phyloP scores from a whole-genome alignment of 2,888 invertebrate genomes.

The Syritta pipiens region DNA sequence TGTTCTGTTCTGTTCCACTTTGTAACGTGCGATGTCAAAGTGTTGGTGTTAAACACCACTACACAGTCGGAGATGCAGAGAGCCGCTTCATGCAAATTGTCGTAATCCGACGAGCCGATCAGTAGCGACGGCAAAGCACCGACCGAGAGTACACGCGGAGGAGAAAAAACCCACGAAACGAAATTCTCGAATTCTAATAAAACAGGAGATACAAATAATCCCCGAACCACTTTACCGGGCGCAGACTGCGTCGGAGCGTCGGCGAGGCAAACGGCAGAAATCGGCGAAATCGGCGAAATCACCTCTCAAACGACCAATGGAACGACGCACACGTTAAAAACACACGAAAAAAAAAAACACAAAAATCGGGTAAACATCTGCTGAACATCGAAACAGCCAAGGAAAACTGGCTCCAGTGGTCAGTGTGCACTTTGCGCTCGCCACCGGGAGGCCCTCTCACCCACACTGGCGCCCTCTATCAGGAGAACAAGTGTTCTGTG shows the following conservation, averaged over 20 bases:
- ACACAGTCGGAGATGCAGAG: conserved; percentile 6
- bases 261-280: conserved; percentile 39
- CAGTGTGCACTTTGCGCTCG: conserved; percentile 68
- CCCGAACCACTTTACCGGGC: conserved; percentile 40
- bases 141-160: background rate
- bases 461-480: conserved; percentile 54
- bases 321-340: conserved; percentile 58
- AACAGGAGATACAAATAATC: conserved; percentile 36
- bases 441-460: conserved; percentile 36
- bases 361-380: conserved; percentile 64
- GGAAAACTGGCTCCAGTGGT: conserved; percentile 63
- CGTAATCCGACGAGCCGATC: conserved; percentile 48
- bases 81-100: conserved; percentile 55
- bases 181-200: conserved; percentile 30
- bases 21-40: conserved; percentile 53
- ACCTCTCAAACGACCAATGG: conserved; percentile 61
- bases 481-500: conserved; percentile 36
- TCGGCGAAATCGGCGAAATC: conserved; percentile 39
- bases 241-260: conserved; percentile 55
- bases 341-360: conserved; percentile 66
- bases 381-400: conserved; percentile 64
- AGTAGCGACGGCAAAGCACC: conserved; percentile 60
- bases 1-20: conserved; percentile 42
- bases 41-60: conserved; percentile 47
- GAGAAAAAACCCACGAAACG: background rate